Percentiles rank a stretch among this genome's conserved stretches.
Evolutionary conservation across 30 jellyfish, hydroid and myxozoan species (phyloP).

Genomic region (Rhopilema esculentum): DNA sequence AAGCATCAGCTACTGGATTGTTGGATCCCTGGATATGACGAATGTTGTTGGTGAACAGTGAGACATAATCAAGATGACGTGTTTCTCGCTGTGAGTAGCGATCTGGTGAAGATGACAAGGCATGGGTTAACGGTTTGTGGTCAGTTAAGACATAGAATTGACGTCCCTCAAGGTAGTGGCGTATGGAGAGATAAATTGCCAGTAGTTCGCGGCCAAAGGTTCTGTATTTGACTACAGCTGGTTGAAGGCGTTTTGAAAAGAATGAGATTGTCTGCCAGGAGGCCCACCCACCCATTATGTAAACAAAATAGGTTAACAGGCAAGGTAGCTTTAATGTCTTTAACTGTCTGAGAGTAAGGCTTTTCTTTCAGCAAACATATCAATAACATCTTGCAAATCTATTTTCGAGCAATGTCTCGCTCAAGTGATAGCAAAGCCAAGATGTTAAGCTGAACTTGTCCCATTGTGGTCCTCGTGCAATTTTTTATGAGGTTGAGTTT

Average conservation of each 20-base stretch:
- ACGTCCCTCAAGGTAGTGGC: constrained; percentile 3
- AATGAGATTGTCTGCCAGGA: constrained; percentile 21
- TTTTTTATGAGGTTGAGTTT: not conserved
- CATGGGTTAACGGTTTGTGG: constrained; percentile 9
- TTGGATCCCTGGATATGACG: not conserved
- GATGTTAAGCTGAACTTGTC: not conserved
- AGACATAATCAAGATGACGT: constrained; percentile 42
- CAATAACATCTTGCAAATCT: no score
- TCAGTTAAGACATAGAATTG: not conserved
- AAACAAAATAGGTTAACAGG: no score
- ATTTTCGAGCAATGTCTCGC: not conserved
- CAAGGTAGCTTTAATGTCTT: no score
- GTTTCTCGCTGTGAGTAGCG: constrained; percentile 42
- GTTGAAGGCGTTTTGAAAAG: constrained; percentile 11
- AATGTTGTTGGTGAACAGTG: not conserved
- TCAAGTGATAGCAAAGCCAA: not conserved
- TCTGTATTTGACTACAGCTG: constrained; percentile 10
- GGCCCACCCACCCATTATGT: constrained; percentile 4
- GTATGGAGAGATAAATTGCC: constrained; percentile 1
- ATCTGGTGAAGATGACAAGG: not conserved
- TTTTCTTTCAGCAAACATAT: no score
- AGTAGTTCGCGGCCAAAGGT: constrained; percentile 29
- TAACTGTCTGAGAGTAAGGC: no score
- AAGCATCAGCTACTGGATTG: constrained; percentile 35
- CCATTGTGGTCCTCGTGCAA: not conserved